Evolutionary conservation across 2,888 invertebrate species (phyloP).

Genomic region (Acanthococcus lagerstroemiae): DNA sequence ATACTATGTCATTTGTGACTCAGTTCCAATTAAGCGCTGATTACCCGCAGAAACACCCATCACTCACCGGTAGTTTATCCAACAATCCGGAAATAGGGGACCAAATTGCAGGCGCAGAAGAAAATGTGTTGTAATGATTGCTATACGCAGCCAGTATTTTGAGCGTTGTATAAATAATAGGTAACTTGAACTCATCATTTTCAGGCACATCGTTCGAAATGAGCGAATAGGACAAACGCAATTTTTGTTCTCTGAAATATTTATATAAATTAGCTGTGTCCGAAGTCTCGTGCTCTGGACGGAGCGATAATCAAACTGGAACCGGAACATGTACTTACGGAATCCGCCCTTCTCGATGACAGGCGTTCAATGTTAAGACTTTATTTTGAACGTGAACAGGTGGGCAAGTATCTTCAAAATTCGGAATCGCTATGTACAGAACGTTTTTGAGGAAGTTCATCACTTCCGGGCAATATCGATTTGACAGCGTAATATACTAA

Average conservation of each 20-base stretch:
- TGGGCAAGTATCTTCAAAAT: slow-evolving; percentile 4
- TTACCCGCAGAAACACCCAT: too few species aligned
- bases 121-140: slow-evolving; percentile 4
- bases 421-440: slow-evolving; percentile 6
- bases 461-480: slow-evolving; percentile 68
- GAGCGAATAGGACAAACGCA: background rate
- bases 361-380: slow-evolving; percentile 1
- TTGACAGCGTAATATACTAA: slow-evolving; percentile 64
- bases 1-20: too few species aligned
- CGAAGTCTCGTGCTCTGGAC: background rate
- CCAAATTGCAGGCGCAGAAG: slow-evolving; percentile 9
- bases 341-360: background rate
- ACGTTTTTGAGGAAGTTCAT: slow-evolving; percentile 61
- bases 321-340: background rate
- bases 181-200: slow-evolving; percentile 54
- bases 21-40: too few species aligned
- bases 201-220: background rate
- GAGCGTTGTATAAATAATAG: slow-evolving; percentile 48
- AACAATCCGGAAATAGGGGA: background rate
- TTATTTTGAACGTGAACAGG: slow-evolving; percentile 15
- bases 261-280: background rate
- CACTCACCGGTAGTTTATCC: slow-evolving; percentile 12
- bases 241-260: background rate
- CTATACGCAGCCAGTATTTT: slow-evolving; percentile 37
- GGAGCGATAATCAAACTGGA: background rate